A percentile compares a stretch with the other conserved stretches of the same genome.
These are phyloP conservation scores for Chinchilla lanigera DNA, from an alignment of 2,113 vertebrate species.

Conservation along the genomic window DNA sequence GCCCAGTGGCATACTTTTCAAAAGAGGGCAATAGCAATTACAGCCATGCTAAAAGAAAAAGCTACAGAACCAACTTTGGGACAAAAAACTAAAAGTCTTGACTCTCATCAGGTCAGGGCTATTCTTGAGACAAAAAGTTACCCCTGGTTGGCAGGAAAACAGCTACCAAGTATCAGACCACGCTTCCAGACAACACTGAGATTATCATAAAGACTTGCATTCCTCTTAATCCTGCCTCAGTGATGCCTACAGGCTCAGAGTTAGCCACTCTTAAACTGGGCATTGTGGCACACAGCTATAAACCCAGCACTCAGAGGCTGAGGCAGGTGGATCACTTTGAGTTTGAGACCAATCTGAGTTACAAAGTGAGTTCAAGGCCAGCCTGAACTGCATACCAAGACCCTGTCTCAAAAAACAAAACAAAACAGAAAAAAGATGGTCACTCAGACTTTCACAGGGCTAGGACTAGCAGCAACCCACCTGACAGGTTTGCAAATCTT, in stretches of 20 bases:
- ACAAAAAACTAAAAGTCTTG: neutral
- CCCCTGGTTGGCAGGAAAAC: neutral
- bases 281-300: neutral
- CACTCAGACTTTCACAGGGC: neutral
- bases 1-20: neutral
- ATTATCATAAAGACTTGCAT: neutral
- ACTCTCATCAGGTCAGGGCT: neutral
- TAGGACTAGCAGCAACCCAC: neutral
- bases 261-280: neutral
- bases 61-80: neutral
- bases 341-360: neutral
- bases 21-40: neutral
- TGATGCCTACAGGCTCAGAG: neutral
- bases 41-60: neutral
- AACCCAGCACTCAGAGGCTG: neutral
- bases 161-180: neutral
- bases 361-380: neutral
- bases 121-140: neutral
- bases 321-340: neutral
- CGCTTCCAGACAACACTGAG: fast-evolving
- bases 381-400: neutral
- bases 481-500: neutral
- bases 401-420: neutral
- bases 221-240: neutral
- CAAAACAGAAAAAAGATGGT: neutral